Conservation (phyloP, 2,888 invertebrate species). For the Cantharis nigra region DNA sequence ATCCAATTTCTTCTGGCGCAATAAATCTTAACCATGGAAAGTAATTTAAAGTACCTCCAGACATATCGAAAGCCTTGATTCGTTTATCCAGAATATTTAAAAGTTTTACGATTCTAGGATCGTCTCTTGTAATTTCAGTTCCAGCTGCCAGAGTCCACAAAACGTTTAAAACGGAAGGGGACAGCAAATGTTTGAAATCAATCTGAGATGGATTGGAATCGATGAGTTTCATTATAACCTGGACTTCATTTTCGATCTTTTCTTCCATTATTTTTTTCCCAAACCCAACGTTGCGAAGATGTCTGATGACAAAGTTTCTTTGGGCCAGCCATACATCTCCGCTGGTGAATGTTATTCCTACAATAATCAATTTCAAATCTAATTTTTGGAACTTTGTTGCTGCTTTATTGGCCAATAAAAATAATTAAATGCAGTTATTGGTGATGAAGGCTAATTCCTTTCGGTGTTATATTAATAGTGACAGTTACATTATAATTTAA, state of each 20-base stretch:
- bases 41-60: slow-evolving; percentile 55
- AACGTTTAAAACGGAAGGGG: slow-evolving; percentile 66
- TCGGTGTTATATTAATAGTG: not conserved
- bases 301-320: slow-evolving; percentile 58
- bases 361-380: too few relatives aligned
- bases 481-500: not conserved
- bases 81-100: slow-evolving; percentile 58
- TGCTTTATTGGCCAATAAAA: not conserved
- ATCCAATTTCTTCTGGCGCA: slow-evolving; percentile 65
- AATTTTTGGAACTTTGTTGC: too few relatives aligned
- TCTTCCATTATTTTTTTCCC: slow-evolving; percentile 58
- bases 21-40: slow-evolving; percentile 68
- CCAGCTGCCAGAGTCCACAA: slow-evolving; percentile 66
- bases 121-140: slow-evolving; percentile 54
- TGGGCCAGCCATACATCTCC: slow-evolving; percentile 61
- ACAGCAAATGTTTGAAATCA: slow-evolving; percentile 51
- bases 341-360: slow-evolving; percentile 64
- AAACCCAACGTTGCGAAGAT: slow-evolving; percentile 59
- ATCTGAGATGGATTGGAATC: slow-evolving; percentile 38
- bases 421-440: not conserved
- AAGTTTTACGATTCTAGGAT: slow-evolving; percentile 55
- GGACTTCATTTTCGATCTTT: slow-evolving; percentile 59
- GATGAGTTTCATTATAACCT: slow-evolving; percentile 40
- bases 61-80: slow-evolving; percentile 58
- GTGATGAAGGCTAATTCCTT: not conserved